phyloP scores from a whole-genome alignment of 1,140 invertebrate species.

The Schmidtea mediterranea region DNA sequence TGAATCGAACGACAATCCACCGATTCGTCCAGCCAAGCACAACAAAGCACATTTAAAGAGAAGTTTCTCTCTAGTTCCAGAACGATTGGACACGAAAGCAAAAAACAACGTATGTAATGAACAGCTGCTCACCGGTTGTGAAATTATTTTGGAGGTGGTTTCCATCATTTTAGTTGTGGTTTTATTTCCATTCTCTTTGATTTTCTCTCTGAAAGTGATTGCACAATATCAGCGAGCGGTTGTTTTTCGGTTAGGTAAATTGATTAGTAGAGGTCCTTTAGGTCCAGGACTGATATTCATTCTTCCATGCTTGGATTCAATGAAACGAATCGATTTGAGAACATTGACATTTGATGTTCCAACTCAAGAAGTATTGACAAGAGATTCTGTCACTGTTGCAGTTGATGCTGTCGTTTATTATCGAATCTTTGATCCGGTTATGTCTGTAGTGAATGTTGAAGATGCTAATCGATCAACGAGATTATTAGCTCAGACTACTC shows the following conservation, averaged over 20 bases:
- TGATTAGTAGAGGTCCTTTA: slow-evolving; percentile 46
- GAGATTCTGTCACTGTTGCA: slow-evolving; percentile 67
- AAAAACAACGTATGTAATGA: too few relatives aligned
- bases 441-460: slow-evolving; percentile 81
- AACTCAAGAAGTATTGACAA: too few relatives aligned
- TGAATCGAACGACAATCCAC: too few relatives aligned
- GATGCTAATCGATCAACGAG: slow-evolving; percentile 48
- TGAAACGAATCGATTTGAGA: slow-evolving; percentile 53
- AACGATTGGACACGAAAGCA: neutral
- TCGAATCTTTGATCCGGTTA: slow-evolving; percentile 66
- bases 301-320: slow-evolving; percentile 61
- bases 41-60: neutral
- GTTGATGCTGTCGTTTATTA: slow-evolving; percentile 72
- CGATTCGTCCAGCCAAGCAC: too few relatives aligned
- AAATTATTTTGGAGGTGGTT: neutral
- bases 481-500: slow-evolving; percentile 27
- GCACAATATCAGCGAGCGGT: slow-evolving; percentile 21
- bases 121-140: neutral
- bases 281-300: slow-evolving; percentile 45
- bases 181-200: neutral
- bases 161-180: neutral
- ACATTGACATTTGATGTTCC: slow-evolving; percentile 64
- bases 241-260: slow-evolving; percentile 30
- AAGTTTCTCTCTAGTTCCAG: neutral
- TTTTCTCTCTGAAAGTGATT: slow-evolving; percentile 7